These are phyloP conservation scores for Himalopsyche phryganea DNA, from an alignment of 1,140 invertebrate species.

Conservation along the genomic window DNA sequence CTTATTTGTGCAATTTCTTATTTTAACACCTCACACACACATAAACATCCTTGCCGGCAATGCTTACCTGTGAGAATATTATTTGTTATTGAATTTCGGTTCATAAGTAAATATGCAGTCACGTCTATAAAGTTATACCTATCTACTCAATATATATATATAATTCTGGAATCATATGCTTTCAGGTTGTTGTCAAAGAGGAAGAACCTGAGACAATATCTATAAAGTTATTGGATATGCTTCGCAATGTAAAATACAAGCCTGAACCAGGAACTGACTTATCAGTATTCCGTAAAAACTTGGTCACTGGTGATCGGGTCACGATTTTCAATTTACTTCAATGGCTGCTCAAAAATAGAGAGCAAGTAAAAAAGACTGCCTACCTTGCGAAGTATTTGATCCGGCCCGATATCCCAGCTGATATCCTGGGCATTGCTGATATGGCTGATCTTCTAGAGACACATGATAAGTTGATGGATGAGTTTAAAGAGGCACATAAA, in stretches of 20 bases:
- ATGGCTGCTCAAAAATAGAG: conserved; percentile 71
- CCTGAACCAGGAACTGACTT: conserved; percentile 45
- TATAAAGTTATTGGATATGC: conserved; percentile 46
- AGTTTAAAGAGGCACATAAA: conserved; percentile 80
- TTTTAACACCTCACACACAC: no score
- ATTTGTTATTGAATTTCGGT: no score
- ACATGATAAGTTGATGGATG: conserved; percentile 75
- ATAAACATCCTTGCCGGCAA: no score
- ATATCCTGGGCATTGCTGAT: conserved; percentile 74
- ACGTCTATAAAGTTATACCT: conserved; percentile 5
- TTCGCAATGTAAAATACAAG: conserved; percentile 49
- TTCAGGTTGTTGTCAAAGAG: conserved; percentile 37
- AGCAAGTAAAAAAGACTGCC: conserved; percentile 73
- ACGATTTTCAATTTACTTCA: conserved; percentile 74
- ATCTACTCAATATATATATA: no score
- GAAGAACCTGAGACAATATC: conserved; percentile 48
- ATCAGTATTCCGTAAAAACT: conserved; percentile 60
- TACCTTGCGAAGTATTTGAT: conserved; percentile 65
- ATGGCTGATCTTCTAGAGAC: conserved; percentile 68
- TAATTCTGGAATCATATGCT: no score
- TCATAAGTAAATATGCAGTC: no score
- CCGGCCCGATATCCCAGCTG: conserved; percentile 71
- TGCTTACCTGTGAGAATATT: no score
- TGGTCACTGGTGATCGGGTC: conserved; percentile 71
- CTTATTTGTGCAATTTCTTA: no score